These are phyloP conservation scores for Lagopus leucura DNA, from an alignment of 2,113 vertebrate genomes.

Conservation along the genomic window DNA sequence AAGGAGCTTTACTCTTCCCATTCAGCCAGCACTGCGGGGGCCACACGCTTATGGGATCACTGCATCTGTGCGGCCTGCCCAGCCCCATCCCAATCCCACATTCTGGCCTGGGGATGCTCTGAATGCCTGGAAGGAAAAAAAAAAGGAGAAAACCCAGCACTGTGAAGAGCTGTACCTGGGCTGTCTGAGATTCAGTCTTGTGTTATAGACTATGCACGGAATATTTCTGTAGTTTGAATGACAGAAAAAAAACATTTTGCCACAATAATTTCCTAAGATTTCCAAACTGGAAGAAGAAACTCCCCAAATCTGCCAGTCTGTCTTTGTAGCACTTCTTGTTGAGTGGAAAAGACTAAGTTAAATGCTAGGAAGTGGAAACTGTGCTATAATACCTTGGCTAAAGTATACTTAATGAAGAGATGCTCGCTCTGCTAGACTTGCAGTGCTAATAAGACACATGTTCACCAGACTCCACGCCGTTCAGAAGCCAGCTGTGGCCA, in stretches of 20 bases:
- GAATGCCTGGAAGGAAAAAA: background rate
- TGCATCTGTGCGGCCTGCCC: background rate
- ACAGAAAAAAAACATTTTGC: background rate
- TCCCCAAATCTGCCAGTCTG: background rate
- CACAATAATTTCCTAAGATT: background rate
- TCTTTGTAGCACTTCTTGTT: background rate
- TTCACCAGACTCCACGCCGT: background rate
- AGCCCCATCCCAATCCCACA: background rate
- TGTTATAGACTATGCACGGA: background rate
- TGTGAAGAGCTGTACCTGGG: background rate
- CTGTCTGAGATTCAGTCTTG: background rate
- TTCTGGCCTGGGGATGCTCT: background rate
- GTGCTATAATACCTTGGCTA: background rate
- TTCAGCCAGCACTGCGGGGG: background rate
- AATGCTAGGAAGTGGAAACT: constrained; percentile 36
- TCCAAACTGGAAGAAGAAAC: background rate
- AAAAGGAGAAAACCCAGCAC: background rate
- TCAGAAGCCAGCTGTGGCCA: background rate
- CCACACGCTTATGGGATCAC: background rate
- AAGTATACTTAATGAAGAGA: background rate
- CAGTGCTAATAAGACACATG: background rate
- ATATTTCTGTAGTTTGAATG: background rate
- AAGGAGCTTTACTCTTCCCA: background rate
- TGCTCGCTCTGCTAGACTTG: background rate
- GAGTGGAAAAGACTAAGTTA: background rate